These are phyloP conservation scores for Ursus arctos DNA, from an alignment of 2,113 vertebrate species.

Conservation along the genomic window DNA sequence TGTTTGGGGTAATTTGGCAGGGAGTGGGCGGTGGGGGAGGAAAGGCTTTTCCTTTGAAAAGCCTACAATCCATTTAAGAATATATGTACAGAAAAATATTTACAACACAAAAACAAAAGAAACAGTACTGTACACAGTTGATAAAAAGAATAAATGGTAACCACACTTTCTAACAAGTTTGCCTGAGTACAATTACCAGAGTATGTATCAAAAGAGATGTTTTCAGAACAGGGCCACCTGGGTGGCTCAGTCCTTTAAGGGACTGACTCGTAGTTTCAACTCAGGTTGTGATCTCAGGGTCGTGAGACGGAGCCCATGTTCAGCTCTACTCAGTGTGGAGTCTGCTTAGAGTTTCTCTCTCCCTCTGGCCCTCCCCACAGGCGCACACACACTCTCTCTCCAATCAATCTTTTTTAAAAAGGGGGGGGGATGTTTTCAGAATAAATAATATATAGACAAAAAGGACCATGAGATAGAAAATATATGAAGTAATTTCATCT, in stretches of 20 bases:
- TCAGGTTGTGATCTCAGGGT: not conserved
- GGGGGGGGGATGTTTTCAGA: not conserved
- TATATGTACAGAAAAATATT: not conserved
- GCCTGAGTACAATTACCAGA: not conserved
- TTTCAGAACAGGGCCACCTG: not conserved
- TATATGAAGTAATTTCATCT: not conserved
- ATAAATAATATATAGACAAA: not conserved
- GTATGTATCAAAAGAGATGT: not conserved
- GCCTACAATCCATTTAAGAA: not conserved
- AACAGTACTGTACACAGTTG: not conserved
- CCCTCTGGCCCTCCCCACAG: not conserved
- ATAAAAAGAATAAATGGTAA: conserved; percentile 18
- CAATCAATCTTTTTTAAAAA: not conserved
- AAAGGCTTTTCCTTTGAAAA: not conserved
- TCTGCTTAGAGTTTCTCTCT: no score
- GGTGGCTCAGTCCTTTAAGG: not conserved
- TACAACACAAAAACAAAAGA: conserved; percentile 32
- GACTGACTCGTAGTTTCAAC: not conserved
- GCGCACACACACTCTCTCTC: not conserved
- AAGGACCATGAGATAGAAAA: conserved; percentile 4
- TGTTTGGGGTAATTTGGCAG: not conserved
- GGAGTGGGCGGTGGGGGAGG: not conserved
- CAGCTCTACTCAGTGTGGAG: not conserved
- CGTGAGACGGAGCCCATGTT: not conserved
- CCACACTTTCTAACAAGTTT: not conserved